Evolutionary conservation across 2,888 invertebrate species (phyloP), one percentile per base, ranked within the genome.

Genomic region (Formica aserva): DNA sequence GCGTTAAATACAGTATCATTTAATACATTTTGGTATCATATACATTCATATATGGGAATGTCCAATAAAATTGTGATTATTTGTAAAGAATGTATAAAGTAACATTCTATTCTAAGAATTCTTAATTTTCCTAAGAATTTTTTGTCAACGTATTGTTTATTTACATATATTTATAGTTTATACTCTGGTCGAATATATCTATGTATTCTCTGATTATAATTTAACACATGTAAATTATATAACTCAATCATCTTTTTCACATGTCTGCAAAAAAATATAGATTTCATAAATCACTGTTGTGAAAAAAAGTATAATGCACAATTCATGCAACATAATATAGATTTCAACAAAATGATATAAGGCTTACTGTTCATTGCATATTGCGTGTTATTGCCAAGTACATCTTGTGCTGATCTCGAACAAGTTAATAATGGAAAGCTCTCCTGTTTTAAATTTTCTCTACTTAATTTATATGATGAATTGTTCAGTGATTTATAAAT

Each of bases 391-490:
- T 82, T 32, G 29, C 15, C 52, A 75, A 65, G 52, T 55, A 26
- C 26, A 63, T 82, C 63, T 52, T n/a, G n/a, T 45, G 84, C 86
- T 6, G 90, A 91, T 85, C 88, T 90, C 32, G 90, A 90, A 74
- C 86, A 87, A 69, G 88, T 86, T 48, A 92, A 41, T 38, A 91
- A 89, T 48, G 89, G 86, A 57, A 91, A 87, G 77, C 91, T 92
- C 84, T 92, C 92, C 76, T 92, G 91, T 69, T 90, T 71, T 35
- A 92, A 92, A 75, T 86, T 78, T 91, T 88, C 32, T 88, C 80
- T 83, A 35, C 45, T 71, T 62, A 55, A 13, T 45, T 63, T 13
- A 13, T 69, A 90, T 87, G 63, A 83, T 86, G 90, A 87, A 78
- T 90, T 85, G 60, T 82, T 88, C 5, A 75, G 84, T 22, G 89